Conservation (phyloP, 2,888 invertebrate genomes). For the Pachliopta kotzebuea region DNA sequence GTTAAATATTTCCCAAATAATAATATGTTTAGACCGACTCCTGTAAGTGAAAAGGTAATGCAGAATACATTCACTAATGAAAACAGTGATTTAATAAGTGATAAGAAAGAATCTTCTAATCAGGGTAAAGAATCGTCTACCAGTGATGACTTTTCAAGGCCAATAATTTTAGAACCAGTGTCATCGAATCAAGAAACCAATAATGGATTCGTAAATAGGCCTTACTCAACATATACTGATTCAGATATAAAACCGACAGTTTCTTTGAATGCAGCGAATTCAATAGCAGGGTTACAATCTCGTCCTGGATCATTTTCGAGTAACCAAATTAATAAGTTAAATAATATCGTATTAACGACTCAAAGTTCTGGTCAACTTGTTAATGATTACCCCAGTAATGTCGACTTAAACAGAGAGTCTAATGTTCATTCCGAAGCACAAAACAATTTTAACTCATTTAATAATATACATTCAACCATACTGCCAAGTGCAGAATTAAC, state of each 20-base stretch:
- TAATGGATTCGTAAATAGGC: slow-evolving; percentile 20
- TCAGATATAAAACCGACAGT: slow-evolving; percentile 21
- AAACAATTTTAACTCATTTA: slow-evolving; percentile 3
- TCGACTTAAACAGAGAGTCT: slow-evolving; percentile 4
- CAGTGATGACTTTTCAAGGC: slow-evolving; percentile 20
- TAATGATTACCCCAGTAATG: slow-evolving; percentile 1
- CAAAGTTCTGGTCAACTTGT: not conserved
- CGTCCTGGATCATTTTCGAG: not conserved
- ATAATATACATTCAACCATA: slow-evolving; percentile 35
- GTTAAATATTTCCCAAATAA: slow-evolving; percentile 6
- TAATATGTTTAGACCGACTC: not conserved
- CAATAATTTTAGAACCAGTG: slow-evolving; percentile 16
- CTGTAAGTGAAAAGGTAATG: not conserved
- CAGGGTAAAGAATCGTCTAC: not conserved
- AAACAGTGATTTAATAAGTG: not conserved
- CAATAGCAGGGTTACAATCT: not conserved
- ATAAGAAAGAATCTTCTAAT: slow-evolving; percentile 3
- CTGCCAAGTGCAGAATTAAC: slow-evolving; percentile 49
- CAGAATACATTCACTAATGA: slow-evolving; percentile 2
- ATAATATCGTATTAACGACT: not conserved
- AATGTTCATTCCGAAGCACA: slow-evolving; percentile 8
- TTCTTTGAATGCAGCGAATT: not conserved
- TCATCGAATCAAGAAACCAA: slow-evolving; percentile 3
- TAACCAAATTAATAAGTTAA: slow-evolving; percentile 6
- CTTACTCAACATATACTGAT: slow-evolving; percentile 19